Conservation (phyloP, 2,888 invertebrate genomes). For the Tipula unca region DNA sequence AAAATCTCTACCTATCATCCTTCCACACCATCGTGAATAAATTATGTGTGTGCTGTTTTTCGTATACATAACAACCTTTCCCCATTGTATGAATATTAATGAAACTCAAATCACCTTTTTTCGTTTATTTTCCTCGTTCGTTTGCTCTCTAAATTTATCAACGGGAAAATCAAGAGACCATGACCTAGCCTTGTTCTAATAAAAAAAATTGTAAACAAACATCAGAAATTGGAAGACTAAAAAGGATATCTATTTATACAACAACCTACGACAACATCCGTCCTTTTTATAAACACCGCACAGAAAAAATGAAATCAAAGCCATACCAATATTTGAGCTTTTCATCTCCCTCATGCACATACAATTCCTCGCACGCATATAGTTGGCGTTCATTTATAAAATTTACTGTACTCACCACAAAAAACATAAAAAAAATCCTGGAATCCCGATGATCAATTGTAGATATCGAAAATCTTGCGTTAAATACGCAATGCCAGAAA, state of each 20-base stretch:
- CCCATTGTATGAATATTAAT: not conserved
- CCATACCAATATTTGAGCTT: not conserved
- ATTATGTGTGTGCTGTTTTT: not conserved
- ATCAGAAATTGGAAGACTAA: not conserved
- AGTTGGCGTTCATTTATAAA: too few relatives aligned
- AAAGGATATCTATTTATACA: not conserved
- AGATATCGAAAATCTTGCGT: slow-evolving; percentile 64
- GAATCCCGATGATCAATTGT: slow-evolving; percentile 63
- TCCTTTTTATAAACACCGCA: not conserved
- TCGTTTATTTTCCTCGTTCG: not conserved
- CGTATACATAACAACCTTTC: not conserved
- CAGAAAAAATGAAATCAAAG: not conserved
- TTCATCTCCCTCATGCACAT: not conserved
- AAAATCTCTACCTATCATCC: not conserved
- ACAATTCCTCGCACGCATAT: not conserved
- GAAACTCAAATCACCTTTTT: not conserved
- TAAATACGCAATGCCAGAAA: slow-evolving; percentile 60
- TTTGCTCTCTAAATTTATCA: not conserved
- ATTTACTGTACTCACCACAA: slow-evolving; percentile 56
- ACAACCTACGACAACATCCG: slow-evolving; percentile 1
- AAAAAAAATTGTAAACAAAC: not conserved
- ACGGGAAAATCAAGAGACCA: not conserved
- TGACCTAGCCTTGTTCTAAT: not conserved
- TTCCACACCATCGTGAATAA: not conserved
- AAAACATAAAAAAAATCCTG: slow-evolving; percentile 57